Evolutionary conservation across 2,888 invertebrate species (phyloP), one percentile per base, ranked within the genome.

Genomic region (Cremastobaeus sp.): DNA sequence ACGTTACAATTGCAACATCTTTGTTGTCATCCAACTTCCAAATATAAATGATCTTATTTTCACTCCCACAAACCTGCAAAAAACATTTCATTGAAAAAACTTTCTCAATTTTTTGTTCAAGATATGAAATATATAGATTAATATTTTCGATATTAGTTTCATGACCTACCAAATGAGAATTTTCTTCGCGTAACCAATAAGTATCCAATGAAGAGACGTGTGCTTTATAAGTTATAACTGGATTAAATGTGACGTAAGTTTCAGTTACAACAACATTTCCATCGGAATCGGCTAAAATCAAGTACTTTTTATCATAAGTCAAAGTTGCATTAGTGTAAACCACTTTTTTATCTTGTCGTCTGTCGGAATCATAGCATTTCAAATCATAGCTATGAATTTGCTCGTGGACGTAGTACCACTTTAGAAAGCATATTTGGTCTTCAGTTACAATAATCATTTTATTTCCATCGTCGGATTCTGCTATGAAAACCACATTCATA

Each of bases 261-360:
- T 88, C 81, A 84, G 87, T 88, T 59, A 89, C 86, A 37, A 83
- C 85, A 20, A 90, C 84, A n/a, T 82, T 85, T 41, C 88, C 85
- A 62, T 85, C 84, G 2, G 87, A 86, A 45, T 89, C 88, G 11
- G 86, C 88, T 37, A 86, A 82, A 34, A 89, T 85, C 48, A 90
- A 80, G 77, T 88, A 89, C 35, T 83, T 79, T 1, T 88, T 87
- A 76, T 89, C 89, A 32, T 86, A 82, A 2, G 89, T 89, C 18
- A 89, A 78, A 1, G 88, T 82, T 11, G 88, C 88, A 55, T 86
- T 87, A 20, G 82, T 80, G 59, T 84, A 88, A 55, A 69, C 65
- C 1, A 77, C 75, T 25, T 14, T 47, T 18, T 64, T 64, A 15
- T 71, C 50, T 12, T 9, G 8, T 6, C 28, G 50, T n/a, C 78